Percentiles rank a stretch among this genome's conserved stretches.
Conservation (phyloP, 2,113 vertebrate species). For the Hemichromis elongatus region DNA sequence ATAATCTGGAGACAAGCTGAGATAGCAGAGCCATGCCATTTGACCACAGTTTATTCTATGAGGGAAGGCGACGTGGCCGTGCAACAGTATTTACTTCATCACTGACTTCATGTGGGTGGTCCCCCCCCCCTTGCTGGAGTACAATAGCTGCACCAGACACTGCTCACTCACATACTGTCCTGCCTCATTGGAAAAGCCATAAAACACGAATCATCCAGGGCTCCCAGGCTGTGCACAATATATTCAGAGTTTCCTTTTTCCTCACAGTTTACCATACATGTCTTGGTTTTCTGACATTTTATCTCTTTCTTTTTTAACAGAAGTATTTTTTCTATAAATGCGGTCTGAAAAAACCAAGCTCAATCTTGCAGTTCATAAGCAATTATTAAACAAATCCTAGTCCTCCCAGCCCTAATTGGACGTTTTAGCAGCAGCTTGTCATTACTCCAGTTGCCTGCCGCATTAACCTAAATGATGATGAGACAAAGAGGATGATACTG, state of each 20-base stretch:
- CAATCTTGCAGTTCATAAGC: not conserved
- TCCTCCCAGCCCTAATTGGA: not conserved
- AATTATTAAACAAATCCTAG: not conserved
- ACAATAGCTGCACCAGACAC: slow-evolving; percentile 70
- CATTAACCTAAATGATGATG: slow-evolving; percentile 1
- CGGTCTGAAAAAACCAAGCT: not conserved
- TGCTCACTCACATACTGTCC: slow-evolving; percentile 68
- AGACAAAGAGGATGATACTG: slow-evolving; percentile 25
- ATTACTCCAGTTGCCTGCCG: not conserved
- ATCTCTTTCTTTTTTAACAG: not conserved
- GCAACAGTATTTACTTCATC: slow-evolving; percentile 71
- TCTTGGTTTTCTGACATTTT: slow-evolving; percentile 10
- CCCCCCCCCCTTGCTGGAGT: slow-evolving; percentile 43
- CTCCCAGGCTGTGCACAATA: slow-evolving; percentile 58
- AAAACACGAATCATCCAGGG: slow-evolving; percentile 65
- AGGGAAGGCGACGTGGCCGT: slow-evolving; percentile 52
- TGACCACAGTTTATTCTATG: slow-evolving; percentile 61
- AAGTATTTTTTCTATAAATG: not conserved
- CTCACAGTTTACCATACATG: slow-evolving; percentile 48
- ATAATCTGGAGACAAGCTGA: slow-evolving; percentile 62
- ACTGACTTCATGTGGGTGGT: slow-evolving; percentile 74
- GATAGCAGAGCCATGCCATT: slow-evolving; percentile 49
- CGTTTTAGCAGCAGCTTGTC: not conserved
- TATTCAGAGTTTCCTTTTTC: slow-evolving; percentile 50
- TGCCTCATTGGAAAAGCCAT: slow-evolving; percentile 74